A percentile compares a stretch with the other conserved stretches of the same genome.
phyloP scores from a whole-genome alignment of 2,888 invertebrate species.

The Nematopogon swammerdamellus region DNA sequence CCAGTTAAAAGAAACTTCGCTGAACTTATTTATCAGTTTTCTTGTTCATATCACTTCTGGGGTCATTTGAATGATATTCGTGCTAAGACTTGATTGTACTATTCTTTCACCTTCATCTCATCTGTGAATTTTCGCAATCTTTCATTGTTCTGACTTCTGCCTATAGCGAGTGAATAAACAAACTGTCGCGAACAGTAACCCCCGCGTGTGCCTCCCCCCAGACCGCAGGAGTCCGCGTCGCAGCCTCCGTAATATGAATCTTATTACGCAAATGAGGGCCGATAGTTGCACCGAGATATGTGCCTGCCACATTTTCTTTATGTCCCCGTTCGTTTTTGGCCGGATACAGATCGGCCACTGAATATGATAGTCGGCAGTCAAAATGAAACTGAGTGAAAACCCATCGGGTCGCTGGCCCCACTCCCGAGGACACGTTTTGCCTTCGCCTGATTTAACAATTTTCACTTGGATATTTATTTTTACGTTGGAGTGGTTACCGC shows the following conservation, averaged over 20 bases:
- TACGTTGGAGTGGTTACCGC: too few species aligned
- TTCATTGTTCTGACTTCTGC: too few species aligned
- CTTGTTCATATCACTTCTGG: too few species aligned
- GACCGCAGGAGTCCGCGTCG: neutral
- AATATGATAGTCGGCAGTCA: neutral
- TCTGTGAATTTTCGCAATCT: too few species aligned
- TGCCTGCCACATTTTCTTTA: constrained; percentile 13
- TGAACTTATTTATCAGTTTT: too few species aligned
- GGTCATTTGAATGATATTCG: too few species aligned
- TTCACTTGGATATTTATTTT: neutral
- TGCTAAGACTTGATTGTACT: too few species aligned
- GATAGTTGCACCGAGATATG: constrained; percentile 16
- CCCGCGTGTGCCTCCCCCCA: neutral
- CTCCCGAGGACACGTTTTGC: constrained; percentile 44
- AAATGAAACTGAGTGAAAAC: neutral
- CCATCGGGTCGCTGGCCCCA: constrained; percentile 29
- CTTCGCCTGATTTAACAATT: neutral
- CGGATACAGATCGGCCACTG: neutral
- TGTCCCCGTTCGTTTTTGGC: constrained; percentile 3
- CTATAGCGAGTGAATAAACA: too few species aligned
- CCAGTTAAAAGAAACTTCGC: too few species aligned
- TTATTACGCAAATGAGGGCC: constrained; percentile 28
- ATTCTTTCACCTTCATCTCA: too few species aligned
- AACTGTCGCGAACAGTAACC: too few species aligned
- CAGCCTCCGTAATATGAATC: constrained; percentile 18